phyloP scores from a whole-genome alignment of 2,888 invertebrate genomes.

The Lithosia quadra region DNA sequence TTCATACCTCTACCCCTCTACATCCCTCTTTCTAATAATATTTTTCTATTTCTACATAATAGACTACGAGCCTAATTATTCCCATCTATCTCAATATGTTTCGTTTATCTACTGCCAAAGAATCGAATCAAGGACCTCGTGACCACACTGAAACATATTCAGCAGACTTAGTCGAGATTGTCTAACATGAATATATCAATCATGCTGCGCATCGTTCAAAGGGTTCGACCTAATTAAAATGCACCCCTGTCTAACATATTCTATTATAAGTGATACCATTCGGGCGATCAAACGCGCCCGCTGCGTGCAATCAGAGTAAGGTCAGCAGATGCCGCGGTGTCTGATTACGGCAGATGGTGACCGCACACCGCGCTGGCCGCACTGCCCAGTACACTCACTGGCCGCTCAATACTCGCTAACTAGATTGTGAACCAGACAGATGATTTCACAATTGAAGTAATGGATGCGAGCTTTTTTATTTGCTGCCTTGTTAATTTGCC shows the following conservation, averaged over 20 bases:
- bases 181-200: neutral
- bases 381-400: neutral
- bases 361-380: slow-evolving; percentile 28
- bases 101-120: too few relatives aligned
- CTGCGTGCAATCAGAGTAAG: slow-evolving; percentile 51
- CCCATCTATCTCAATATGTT: too few relatives aligned
- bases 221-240: neutral
- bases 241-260: neutral
- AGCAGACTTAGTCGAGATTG: too few relatives aligned
- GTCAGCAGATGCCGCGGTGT: slow-evolving; percentile 60
- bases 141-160: too few relatives aligned
- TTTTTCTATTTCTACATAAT: too few relatives aligned
- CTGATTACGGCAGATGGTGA: slow-evolving; percentile 53
- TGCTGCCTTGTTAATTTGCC: neutral
- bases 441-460: slow-evolving; percentile 6
- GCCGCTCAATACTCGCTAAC: slow-evolving; percentile 26
- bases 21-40: too few relatives aligned
- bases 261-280: neutral
- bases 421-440: neutral
- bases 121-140: too few relatives aligned
- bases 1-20: too few relatives aligned
- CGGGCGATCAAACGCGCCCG: slow-evolving; percentile 3
- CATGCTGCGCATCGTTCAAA: neutral
- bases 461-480: neutral
- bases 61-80: too few relatives aligned